Percentiles rank a stretch among this genome's conserved stretches.
These are phyloP conservation scores for Cyrtodaria siliqua DNA, from an alignment of 2,888 invertebrate species.

Conservation along the genomic window DNA sequence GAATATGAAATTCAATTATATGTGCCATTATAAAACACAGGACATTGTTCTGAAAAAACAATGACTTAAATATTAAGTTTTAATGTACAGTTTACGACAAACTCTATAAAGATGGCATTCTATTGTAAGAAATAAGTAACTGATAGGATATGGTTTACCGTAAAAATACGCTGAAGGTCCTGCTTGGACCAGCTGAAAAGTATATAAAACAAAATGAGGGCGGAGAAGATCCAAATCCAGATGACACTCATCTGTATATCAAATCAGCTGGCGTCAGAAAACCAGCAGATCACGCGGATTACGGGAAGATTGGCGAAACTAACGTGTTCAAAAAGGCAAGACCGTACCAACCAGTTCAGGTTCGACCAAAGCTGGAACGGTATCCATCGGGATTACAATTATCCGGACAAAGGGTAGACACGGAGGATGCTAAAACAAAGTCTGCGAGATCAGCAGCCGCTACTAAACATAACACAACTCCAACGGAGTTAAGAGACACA, in stretches of 20 bases:
- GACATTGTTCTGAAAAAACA: too few relatives aligned
- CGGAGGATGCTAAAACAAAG: slow-evolving; percentile 23
- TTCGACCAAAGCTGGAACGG: slow-evolving; percentile 36
- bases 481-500: neutral
- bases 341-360: slow-evolving; percentile 27
- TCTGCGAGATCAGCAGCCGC: slow-evolving; percentile 14
- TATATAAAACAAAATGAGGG: neutral
- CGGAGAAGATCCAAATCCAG: slow-evolving; percentile 6
- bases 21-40: too few relatives aligned
- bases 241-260: slow-evolving; percentile 1
- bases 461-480: neutral
- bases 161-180: slow-evolving; percentile 47
- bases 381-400: slow-evolving; percentile 62
- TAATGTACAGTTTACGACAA: too few relatives aligned
- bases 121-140: neutral
- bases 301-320: slow-evolving; percentile 56
- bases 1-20: too few relatives aligned
- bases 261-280: too few relatives aligned
- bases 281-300: slow-evolving; percentile 3
- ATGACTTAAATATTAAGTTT: too few relatives aligned
- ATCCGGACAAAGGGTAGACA: slow-evolving; percentile 59
- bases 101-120: neutral
- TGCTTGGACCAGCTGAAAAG: slow-evolving; percentile 51
- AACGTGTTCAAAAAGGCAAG: slow-evolving; percentile 66
- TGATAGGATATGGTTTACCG: slow-evolving; percentile 52